Percentiles rank a stretch among this genome's conserved stretches.
phyloP scores from a whole-genome alignment of 1,140 invertebrate genomes.

The Anagrus nilaparvatae region DNA sequence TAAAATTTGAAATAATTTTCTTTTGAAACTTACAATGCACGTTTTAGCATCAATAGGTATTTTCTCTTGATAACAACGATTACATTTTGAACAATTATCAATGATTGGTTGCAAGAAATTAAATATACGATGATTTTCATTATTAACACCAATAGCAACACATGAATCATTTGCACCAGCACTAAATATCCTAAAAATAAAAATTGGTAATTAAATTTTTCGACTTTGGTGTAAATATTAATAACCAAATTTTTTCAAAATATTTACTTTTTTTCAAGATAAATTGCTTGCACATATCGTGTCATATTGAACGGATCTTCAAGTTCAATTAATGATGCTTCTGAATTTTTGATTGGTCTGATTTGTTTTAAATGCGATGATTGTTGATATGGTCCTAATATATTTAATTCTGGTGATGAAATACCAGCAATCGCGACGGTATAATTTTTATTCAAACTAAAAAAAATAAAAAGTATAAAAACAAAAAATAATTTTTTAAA shows the following conservation, averaged over 20 bases:
- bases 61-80: slow-evolving; percentile 41
- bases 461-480: slow-evolving; percentile 16
- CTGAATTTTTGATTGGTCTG: slow-evolving; percentile 40
- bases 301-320: slow-evolving; percentile 44
- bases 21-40: background rate
- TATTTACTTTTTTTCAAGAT: slow-evolving; percentile 27
- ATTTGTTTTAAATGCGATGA: slow-evolving; percentile 45
- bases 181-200: slow-evolving; percentile 26
- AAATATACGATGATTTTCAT: slow-evolving; percentile 30
- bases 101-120: slow-evolving; percentile 38
- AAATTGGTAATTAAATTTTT: slow-evolving; percentile 17
- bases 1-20: slow-evolving; percentile 13
- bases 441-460: slow-evolving; percentile 49
- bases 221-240: slow-evolving; percentile 33
- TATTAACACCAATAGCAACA: slow-evolving; percentile 40
- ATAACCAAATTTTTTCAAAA: background rate
- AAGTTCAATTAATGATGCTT: slow-evolving; percentile 50
- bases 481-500: slow-evolving; percentile 11
- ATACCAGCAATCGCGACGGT: slow-evolving; percentile 56
- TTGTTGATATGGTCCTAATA: slow-evolving; percentile 59
- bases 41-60: background rate
- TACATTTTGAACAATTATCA: slow-evolving; percentile 40
- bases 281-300: slow-evolving; percentile 52
- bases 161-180: slow-evolving; percentile 40
- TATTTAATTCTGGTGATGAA: slow-evolving; percentile 42